Conservation (phyloP, 2,113 vertebrate genomes). For the Psilopogon haemacephalus region DNA sequence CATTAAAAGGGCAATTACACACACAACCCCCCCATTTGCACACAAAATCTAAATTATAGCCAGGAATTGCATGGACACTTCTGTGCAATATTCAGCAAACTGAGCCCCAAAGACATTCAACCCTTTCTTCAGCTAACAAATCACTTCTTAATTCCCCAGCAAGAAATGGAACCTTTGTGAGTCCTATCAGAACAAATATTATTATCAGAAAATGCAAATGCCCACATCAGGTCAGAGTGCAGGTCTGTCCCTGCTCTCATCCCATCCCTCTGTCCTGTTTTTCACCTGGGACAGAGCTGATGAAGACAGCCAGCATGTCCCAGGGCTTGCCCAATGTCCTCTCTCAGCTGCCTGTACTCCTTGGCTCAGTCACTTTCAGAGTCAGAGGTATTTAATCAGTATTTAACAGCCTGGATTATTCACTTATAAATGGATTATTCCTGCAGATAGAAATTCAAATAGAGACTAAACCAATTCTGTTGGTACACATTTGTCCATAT, state of each 20-base stretch:
- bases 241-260: not conserved
- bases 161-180: not conserved
- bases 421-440: conserved; percentile 38
- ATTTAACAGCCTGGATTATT: conserved; percentile 34
- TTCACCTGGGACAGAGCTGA: not conserved
- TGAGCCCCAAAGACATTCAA: conserved; percentile 36
- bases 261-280: not conserved
- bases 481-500: conserved; percentile 1
- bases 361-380: not conserved
- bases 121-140: not conserved
- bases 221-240: not conserved
- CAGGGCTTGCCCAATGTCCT: not conserved
- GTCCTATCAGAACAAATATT: not conserved
- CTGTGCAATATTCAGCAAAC: conserved; percentile 26
- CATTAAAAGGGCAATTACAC: conserved; percentile 52
- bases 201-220: not conserved
- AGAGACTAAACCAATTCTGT: not conserved
- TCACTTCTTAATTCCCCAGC: not conserved
- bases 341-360: not conserved
- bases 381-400: not conserved
- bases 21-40: conserved; percentile 37
- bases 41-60: conserved; percentile 34
- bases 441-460: conserved; percentile 50
- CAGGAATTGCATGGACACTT: not conserved
- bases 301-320: accelerated